Evolutionary conservation across 2,888 invertebrate species (phyloP).

Genomic region (Nemotelus pantherinus): DNA sequence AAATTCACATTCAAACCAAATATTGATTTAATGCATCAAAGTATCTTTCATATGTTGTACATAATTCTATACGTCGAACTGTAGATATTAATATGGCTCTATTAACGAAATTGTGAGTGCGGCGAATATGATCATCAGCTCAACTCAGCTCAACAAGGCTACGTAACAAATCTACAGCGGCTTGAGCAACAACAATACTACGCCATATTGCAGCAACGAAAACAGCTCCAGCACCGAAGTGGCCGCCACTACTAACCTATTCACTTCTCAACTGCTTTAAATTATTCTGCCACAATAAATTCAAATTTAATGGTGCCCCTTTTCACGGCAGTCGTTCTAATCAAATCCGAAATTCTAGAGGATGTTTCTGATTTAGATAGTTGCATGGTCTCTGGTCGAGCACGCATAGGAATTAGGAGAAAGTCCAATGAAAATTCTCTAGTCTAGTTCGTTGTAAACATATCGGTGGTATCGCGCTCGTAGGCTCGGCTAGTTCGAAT

Average conservation of each 20-base stretch:
- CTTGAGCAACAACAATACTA: neutral
- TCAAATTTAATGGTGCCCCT: conserved; percentile 35
- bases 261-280: conserved; percentile 33
- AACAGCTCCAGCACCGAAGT: conserved; percentile 7
- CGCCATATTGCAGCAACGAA: neutral
- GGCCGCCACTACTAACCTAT: conserved; percentile 16
- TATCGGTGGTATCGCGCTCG: conserved; percentile 3
- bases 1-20: too few relatives aligned
- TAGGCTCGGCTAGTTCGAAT: neutral
- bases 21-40: too few relatives aligned
- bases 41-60: too few relatives aligned
- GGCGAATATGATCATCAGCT: too few relatives aligned
- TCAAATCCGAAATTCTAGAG: conserved; percentile 44
- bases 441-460: conserved; percentile 7
- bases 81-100: too few relatives aligned
- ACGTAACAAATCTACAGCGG: too few relatives aligned
- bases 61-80: too few relatives aligned
- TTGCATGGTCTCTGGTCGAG: conserved; percentile 9
- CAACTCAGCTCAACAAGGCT: too few relatives aligned
- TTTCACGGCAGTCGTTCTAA: conserved; percentile 40
- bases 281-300: conserved; percentile 41
- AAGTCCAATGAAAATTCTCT: conserved; percentile 16
- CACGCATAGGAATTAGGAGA: conserved; percentile 35
- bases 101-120: too few relatives aligned
- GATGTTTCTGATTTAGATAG: conserved; percentile 44